Base-by-base conservation (phyloP, 2,113 vertebrate species). In the Aspidoscelis tigris region DNA sequence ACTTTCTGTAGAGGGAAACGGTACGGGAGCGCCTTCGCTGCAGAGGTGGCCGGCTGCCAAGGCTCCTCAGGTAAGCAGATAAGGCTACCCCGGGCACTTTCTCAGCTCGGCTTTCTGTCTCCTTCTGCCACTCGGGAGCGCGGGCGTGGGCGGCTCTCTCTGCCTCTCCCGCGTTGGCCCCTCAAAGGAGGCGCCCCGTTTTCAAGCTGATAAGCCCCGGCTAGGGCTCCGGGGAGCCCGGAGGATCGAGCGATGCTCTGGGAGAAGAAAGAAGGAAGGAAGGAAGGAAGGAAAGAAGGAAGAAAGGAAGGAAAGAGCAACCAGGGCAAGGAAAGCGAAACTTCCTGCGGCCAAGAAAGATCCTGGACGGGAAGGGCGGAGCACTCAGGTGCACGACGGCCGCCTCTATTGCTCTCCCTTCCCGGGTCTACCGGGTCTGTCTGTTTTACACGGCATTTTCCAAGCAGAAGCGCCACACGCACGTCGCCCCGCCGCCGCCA, bases 41-140 rank as follows among this genome's bases (percentile, higher is more conserved):
- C 26, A 10, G 47, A 20, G 7, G 41, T 47, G 16, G 14, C 26
- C n/a, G n/a, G 76, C 39, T 41, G 43, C 58, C 70, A 53, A 84
- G 76, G 16, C 68, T 64, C 69, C 65, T 47, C 69, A 79, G 69
- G 83, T 79, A 79, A 79, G 41, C 18, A 41, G 43, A 65, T 41
- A 26, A 43, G 83, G 70, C 14, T 9, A 41, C 4, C 24, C 6
- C 24, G 64, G 64, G 33, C 26, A 18, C 44, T 74, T 55, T 53
- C n/a, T 16, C 76, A 78, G 47, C n/a, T 18, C 55, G 18, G 72
- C 53, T 79, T 65, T 69, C 43, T 55, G 74, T n/a, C 58, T 43
- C 74, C 50, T 8, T 33, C 65, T 84, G 43, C 71, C 22, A 12
- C 2, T 44, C 7, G 18, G 18, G 10, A 44, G 21, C 2, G 3